These are phyloP conservation scores for Anabacerthia variegaticeps DNA, from an alignment of 2,797 vertebrate genomes.

Conservation along the genomic window DNA sequence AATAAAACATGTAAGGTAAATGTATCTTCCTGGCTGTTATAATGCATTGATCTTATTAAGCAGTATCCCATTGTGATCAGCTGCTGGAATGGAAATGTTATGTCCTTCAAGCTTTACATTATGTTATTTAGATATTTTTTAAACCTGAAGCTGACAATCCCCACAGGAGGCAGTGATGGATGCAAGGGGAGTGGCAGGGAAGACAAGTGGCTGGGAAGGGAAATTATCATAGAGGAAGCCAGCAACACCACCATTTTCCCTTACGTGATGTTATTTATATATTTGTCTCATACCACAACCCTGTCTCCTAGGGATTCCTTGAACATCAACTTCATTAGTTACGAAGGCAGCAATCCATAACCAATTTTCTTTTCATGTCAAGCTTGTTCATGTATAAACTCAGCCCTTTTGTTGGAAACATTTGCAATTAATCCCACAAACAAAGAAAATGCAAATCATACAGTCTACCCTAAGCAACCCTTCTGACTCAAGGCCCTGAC, in stretches of 20 bases:
- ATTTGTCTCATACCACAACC: conserved; percentile 43
- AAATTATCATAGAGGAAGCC: conserved; percentile 42
- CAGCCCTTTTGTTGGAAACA: conserved; percentile 76
- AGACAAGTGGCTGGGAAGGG: not conserved
- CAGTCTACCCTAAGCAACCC: conserved; percentile 65
- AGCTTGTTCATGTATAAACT: conserved; percentile 75
- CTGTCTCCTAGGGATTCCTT: conserved; percentile 71
- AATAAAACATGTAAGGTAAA: not conserved
- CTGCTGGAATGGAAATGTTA: conserved; percentile 13
- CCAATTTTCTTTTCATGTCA: conserved; percentile 81
- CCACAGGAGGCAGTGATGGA: conserved; percentile 15
- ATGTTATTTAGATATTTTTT: conserved; percentile 49
- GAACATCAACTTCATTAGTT: conserved; percentile 80
- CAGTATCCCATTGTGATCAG: conserved; percentile 12
- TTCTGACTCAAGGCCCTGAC: conserved; percentile 69
- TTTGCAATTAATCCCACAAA: conserved; percentile 80
- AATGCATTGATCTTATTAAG: conserved; percentile 43
- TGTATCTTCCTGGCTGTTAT: not conserved
- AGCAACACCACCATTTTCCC: not conserved
- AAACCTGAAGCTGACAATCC: conserved; percentile 16
- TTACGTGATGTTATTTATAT: not conserved
- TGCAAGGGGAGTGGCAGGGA: conserved; percentile 16
- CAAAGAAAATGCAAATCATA: conserved; percentile 79
- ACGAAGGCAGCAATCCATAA: conserved; percentile 81
- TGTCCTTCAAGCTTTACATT: conserved; percentile 21